Evolutionary conservation across 1,140 invertebrate genomes (phyloP), one percentile per base, ranked within the genome.

Genomic region (Drosophila insularis): DNA sequence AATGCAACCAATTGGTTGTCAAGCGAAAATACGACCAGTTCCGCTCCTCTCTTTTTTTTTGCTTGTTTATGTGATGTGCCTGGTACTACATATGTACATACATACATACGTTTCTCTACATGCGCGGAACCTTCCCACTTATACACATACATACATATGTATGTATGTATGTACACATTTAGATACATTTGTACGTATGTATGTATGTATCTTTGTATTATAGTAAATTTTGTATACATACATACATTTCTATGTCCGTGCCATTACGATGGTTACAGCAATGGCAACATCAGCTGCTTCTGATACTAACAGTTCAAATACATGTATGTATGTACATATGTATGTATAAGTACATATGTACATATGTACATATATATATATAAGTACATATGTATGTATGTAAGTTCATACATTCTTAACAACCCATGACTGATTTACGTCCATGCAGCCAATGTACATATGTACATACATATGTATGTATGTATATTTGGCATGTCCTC

Each of bases 11-110:
- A 23, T 32, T 65, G 68, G 31, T 31, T 67, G 69, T 63, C 27
- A 61, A 68, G 68, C 81, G 82, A 87, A 85, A 82, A 78, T 85
- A 87, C 81, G 81, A 85, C 81, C 81, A 85, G 81, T 76, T 75
- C 58, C 54, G 54, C 60, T 65, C n/a, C n/a, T 67, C 78, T 73
- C 32, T 5, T 32, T 7, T 7, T 5, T 23, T 32, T 32, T 32
- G 6, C 7, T 32, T 32, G 1, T 37, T 2, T 4, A 23, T 4
- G 35, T 2, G 3, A 11, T 37, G 35, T 37, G 10, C 8, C 35
- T 37, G 35, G 13, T 11, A 10, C 35, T 37, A 37, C 2, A 10
- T 23, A 23, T 23, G 8, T 71, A 27, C 67, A 65, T 39, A 58
- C 66, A 35, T 35, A 35, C 74, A 65, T 46, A 37, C 2, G 35